Base-by-base conservation (phyloP, 1,140 invertebrate species). In the Aethina tumida region DNA sequence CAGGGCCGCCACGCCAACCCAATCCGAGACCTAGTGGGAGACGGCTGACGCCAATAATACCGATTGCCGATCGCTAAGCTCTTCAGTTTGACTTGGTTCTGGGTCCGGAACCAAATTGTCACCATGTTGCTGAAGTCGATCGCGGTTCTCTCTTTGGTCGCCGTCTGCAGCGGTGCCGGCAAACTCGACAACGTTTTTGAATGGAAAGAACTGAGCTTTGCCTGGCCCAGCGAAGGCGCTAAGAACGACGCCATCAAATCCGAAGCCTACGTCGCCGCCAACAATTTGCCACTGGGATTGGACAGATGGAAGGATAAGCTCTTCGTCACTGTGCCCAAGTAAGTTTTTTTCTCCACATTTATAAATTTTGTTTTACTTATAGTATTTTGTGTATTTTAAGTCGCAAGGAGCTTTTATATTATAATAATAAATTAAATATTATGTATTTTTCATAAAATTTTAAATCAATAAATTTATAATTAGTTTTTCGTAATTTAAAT, bases 261-360 rank as follows among this genome's bases (percentile, higher is more conserved):
- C 19, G 73, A 73, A 13, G 61, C 67, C 44, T 87, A 77, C 55
- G 64, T 81, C 6, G 71, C 67, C 10, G 70, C 68, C 35, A 78
- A 85, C 55, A 84, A 84, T 60, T 55, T 85, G 39, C 81, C 81
- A 2, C 61, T 84, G 9, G 83, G 83, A 14, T 34, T 88, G 33
- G 78, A 74, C 24, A 63, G 74, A 19, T 85, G 79, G 79, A 68
- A 73, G 36, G 73, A 85, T 56, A 84, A 82, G 66, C 49, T 86
- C 25, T 84, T 88, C 52, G 63, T 86, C 31, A 84, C 83, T 2
- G 69, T 84, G 4, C 80, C 81, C 36, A 69, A 68, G 68, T 70
- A 59, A 56, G 34, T 41, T 5, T 9, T 10, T 5, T 14, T 8
- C 7, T 26, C 24, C 24, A n/a, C n/a, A n/a, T n/a, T n/a, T n/a